Percentiles rank a stretch among this genome's conserved stretches.
These are phyloP conservation scores for Anthopleura sola DNA, from an alignment of 64 coral and sea anemone genomes.

Conservation along the genomic window DNA sequence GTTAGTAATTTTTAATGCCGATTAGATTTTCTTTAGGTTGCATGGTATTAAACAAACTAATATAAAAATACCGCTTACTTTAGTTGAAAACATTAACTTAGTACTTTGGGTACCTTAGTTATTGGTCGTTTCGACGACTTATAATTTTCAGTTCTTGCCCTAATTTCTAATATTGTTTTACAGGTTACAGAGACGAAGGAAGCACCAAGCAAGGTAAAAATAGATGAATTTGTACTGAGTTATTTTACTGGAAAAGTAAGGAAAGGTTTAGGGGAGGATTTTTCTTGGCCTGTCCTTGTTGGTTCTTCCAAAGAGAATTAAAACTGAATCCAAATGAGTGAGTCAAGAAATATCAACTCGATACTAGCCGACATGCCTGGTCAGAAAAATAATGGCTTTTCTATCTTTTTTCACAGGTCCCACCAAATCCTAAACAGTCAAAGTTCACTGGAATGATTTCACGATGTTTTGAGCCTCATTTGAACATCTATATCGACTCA, in stretches of 20 bases:
- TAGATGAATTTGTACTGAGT: not conserved
- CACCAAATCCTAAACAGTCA: conserved; percentile 77
- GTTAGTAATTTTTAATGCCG: no score
- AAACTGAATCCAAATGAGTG: not conserved
- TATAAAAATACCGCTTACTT: no score
- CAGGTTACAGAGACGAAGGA: conserved; percentile 30
- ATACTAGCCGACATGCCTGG: no score
- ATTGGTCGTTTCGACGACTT: not conserved
- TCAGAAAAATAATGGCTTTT: not conserved
- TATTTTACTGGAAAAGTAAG: no score
- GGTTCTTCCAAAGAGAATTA: no score
- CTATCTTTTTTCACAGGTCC: conserved; percentile 16
- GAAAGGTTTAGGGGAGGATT: no score
- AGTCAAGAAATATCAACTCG: no score
- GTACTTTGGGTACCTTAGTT: not conserved
- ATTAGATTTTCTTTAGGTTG: no score
- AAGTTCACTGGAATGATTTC: conserved; percentile 91
- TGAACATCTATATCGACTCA: conserved; percentile 98
- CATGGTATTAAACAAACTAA: no score
- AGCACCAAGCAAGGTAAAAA: conserved; percentile 10
- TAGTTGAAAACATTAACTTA: no score
- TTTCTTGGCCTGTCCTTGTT: no score
- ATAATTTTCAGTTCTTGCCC: not conserved
- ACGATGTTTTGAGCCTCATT: conserved; percentile 96
- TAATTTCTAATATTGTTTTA: not conserved